Base-by-base conservation (phyloP, 2,113 vertebrate species). In the Fregata magnificens region DNA sequence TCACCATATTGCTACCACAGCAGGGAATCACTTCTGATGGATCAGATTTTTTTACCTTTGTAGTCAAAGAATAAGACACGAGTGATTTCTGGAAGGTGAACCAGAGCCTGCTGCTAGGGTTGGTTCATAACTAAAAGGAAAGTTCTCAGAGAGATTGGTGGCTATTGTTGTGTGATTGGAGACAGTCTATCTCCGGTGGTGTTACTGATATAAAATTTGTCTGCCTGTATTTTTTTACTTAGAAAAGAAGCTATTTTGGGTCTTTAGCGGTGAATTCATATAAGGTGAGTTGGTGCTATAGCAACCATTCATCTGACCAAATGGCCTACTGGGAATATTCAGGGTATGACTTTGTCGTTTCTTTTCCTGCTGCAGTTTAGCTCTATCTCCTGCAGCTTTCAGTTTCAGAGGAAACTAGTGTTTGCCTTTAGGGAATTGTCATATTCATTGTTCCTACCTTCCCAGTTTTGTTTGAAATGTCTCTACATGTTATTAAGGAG, bases 261-360 rank as follows among this genome's bases (percentile, higher is more conserved):
- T 72, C 59, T 84, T 77, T 65, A 59, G 49, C 28, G 69, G 53
- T 56, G 44, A 73, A 90, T 90, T 85, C 44, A 36, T 74, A 19
- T 47, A 47, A 88, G 38, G 58, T 32, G 24, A 53, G 65, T 73
- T 87, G 82, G 53, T 85, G 73, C 78, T 92, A 94, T 90, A 81
- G 86, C 69, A 96, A 94, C 89, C 86, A 72, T 72, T 95, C 63
- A 59, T 76, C 82, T 87, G 82, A 92, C 53, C 58, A 69, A 74
- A 79, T 65, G 62, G 62, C 81, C 71, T 70, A 77, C 82, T 28
- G 63, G 50, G 86, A 87, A 81, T 82, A 61, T 49, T 81, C 55
- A 76, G 50, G 50, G 16, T 45, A 40, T 93, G 80, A 42, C 45
- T 86, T 10, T 70, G 76, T 91, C 31, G 21, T 82, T 88, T 82